phyloP scores from a whole-genome alignment of 1,140 invertebrate species.

The Aphaenogaster rudis region DNA sequence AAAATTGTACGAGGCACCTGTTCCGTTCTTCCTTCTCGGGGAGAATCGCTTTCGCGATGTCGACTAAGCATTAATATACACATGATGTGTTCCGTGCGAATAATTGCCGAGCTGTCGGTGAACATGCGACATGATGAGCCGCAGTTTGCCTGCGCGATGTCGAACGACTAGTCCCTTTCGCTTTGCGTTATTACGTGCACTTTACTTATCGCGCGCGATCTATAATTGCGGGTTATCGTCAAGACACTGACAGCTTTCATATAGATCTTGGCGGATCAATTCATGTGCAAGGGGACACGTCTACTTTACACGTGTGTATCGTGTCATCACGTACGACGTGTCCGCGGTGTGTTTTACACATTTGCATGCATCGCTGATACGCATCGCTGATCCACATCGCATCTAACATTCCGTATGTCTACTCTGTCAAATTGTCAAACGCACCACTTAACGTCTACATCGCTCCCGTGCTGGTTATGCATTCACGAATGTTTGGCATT shows the following conservation, averaged over 20 bases:
- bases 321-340: conserved; percentile 41
- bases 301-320: conserved; percentile 57
- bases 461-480: neutral
- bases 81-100: conserved; percentile 57
- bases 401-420: conserved; percentile 42
- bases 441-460: conserved; percentile 50
- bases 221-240: conserved; percentile 62
- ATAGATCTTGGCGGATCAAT: conserved; percentile 43
- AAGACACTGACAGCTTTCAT: conserved; percentile 55
- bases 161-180: conserved; percentile 51
- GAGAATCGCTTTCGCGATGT: conserved; percentile 51
- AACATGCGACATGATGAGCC: conserved; percentile 58
- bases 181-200: conserved; percentile 61
- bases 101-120: conserved; percentile 58
- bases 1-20: conserved; percentile 50
- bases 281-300: conserved; percentile 33
- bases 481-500: neutral
- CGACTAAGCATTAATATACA: conserved; percentile 50
- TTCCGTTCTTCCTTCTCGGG: neutral
- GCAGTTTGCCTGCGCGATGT: conserved; percentile 17
- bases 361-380: conserved; percentile 44
- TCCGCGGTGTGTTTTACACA: conserved; percentile 51
- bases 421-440: conserved; percentile 50
- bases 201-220: conserved; percentile 64
- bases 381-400: conserved; percentile 56